Percentiles rank a stretch among this genome's conserved stretches.
These are phyloP conservation scores for Synanceia verrucosa DNA, from an alignment of 2,797 vertebrate species.

Conservation along the genomic window DNA sequence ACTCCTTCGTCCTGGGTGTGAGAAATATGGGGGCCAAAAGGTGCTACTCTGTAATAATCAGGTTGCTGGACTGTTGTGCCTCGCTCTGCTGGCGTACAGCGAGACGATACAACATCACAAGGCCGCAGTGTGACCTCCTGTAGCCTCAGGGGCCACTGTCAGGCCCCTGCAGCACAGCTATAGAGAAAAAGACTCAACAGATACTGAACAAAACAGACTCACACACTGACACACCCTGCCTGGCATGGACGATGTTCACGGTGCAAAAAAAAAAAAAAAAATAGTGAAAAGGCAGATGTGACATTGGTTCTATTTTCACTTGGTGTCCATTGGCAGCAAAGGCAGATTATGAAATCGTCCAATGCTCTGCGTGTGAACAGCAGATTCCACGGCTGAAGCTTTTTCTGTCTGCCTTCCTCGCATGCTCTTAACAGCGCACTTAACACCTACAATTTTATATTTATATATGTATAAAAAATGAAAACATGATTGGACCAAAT, in stretches of 20 bases:
- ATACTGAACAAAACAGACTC: slow-evolving; percentile 12
- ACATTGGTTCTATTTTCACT: slow-evolving; percentile 62
- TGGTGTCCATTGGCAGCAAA: slow-evolving; percentile 44
- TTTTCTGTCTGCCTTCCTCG: slow-evolving; percentile 60
- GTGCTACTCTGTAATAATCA: slow-evolving; percentile 72
- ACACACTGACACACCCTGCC: slow-evolving; percentile 9
- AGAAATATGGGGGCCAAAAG: slow-evolving; percentile 64
- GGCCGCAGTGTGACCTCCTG: slow-evolving; percentile 36
- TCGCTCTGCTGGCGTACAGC: slow-evolving; percentile 36
- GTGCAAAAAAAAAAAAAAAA: not conserved
- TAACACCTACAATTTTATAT: slow-evolving; percentile 69
- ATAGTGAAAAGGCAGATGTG: slow-evolving; percentile 56
- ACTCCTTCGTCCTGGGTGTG: slow-evolving; percentile 66
- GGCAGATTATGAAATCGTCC: slow-evolving; percentile 59
- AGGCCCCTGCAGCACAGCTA: not conserved
- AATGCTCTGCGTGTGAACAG: slow-evolving; percentile 55
- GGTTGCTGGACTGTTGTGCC: slow-evolving; percentile 58
- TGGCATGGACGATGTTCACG: slow-evolving; percentile 26
- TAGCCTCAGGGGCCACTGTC: slow-evolving; percentile 24
- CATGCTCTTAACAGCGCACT: slow-evolving; percentile 58
- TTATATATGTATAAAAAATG: slow-evolving; percentile 37
- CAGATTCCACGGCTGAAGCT: slow-evolving; percentile 54
- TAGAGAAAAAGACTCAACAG: slow-evolving; percentile 9
- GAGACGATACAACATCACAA: slow-evolving; percentile 56
- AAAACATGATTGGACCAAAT: slow-evolving; percentile 54